Evolutionary conservation across 2,888 invertebrate species (phyloP).

Genomic region (Adela reaumurella): DNA sequence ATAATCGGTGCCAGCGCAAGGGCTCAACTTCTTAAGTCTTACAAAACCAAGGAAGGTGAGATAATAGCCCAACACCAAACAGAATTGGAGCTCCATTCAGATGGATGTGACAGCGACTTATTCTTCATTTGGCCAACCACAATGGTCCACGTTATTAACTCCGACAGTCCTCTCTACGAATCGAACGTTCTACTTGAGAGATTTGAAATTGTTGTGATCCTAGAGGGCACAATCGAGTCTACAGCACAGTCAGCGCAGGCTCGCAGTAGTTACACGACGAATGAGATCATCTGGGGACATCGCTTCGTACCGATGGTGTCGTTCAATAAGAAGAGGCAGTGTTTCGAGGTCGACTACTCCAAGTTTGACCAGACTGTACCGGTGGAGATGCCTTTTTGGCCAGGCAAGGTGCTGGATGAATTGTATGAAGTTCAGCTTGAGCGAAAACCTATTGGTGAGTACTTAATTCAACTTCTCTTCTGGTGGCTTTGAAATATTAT

Average conservation of each 20-base stretch:
- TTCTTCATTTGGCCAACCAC: slow-evolving; percentile 84
- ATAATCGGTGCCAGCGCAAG: slow-evolving; percentile 73
- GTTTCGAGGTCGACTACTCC: slow-evolving; percentile 64
- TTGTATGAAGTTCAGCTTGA: slow-evolving; percentile 33
- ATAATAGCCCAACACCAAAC: slow-evolving; percentile 65
- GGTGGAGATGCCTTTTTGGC: slow-evolving; percentile 64
- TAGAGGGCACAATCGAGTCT: slow-evolving; percentile 67
- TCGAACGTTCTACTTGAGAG: slow-evolving; percentile 65
- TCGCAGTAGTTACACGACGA: slow-evolving; percentile 59
- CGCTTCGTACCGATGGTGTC: slow-evolving; percentile 64
- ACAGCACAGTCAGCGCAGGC: slow-evolving; percentile 61
- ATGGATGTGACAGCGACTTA: slow-evolving; percentile 65
- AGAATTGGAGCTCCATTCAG: slow-evolving; percentile 57
- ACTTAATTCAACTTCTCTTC: no score
- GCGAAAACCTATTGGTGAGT: slow-evolving; percentile 19
- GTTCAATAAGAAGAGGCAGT: slow-evolving; percentile 62
- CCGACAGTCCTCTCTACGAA: slow-evolving; percentile 66
- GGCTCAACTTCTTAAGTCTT: slow-evolving; percentile 65
- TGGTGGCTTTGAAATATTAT: no score
- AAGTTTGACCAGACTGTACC: slow-evolving; percentile 52
- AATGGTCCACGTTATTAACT: slow-evolving; percentile 71
- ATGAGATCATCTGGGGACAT: slow-evolving; percentile 66
- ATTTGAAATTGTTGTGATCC: slow-evolving; percentile 66
- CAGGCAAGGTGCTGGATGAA: slow-evolving; percentile 41
- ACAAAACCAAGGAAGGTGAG: slow-evolving; percentile 72